These are phyloP conservation scores for Notospermus geniculatus DNA, from an alignment of 1,140 invertebrate genomes.

Conservation along the genomic window DNA sequence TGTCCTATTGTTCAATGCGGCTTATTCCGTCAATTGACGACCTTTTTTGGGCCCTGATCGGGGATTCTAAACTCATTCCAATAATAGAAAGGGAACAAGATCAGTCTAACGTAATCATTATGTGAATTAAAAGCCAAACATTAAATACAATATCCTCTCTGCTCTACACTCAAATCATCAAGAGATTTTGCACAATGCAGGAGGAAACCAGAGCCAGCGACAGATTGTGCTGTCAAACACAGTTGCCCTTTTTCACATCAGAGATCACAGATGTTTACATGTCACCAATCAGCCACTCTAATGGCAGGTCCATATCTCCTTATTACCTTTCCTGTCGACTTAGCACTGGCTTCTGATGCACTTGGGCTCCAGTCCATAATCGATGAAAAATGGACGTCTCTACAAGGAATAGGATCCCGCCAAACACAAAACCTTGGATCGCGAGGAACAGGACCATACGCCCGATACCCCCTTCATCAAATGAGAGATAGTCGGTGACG, in stretches of 20 bases:
- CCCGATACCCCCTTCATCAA: constrained; percentile 61
- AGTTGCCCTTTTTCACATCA: background rate
- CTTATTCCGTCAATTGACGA: too few species aligned
- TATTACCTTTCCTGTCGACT: too few species aligned
- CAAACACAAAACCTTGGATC: constrained; percentile 61
- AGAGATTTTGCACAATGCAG: too few species aligned
- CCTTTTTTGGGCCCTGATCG: background rate
- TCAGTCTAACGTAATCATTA: background rate
- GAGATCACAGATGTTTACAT: background rate
- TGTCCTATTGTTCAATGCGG: background rate
- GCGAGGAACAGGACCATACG: constrained; percentile 59
- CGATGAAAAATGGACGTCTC: constrained; percentile 50
- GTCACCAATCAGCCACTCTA: too few species aligned
- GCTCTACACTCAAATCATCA: too few species aligned
- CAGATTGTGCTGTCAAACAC: background rate
- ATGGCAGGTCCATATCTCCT: too few species aligned
- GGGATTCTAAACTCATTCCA: background rate
- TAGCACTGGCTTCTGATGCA: background rate
- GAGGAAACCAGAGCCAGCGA: background rate
- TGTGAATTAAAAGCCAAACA: background rate
- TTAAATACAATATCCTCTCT: background rate
- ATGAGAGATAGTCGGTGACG: constrained; percentile 56
- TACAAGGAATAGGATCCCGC: constrained; percentile 57
- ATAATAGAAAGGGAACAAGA: background rate
- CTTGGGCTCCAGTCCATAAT: constrained; percentile 20